A percentile compares a stretch with the other conserved stretches of the same genome.
Conservation (phyloP, 2,797 vertebrate species). For the Danio albolineatus region DNA sequence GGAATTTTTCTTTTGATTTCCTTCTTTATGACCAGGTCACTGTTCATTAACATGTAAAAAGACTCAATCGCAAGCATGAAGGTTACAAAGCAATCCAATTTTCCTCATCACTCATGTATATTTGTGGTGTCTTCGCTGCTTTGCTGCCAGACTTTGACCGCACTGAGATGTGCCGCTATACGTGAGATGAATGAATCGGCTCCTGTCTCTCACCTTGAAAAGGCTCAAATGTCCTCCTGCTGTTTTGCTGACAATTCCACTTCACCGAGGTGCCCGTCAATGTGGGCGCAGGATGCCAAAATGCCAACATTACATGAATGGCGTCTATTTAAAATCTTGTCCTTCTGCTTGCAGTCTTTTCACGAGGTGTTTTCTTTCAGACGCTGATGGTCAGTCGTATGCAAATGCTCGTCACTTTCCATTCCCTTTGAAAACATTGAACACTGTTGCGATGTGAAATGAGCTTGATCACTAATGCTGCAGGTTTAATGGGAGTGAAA, state of each 20-base stretch:
- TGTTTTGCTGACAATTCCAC: slow-evolving; percentile 38
- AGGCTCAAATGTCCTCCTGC: slow-evolving; percentile 45
- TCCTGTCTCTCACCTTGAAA: slow-evolving; percentile 58
- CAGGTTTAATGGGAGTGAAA: slow-evolving; percentile 60
- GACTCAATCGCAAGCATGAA: slow-evolving; percentile 29
- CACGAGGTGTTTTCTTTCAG: slow-evolving; percentile 39
- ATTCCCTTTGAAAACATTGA: slow-evolving; percentile 40
- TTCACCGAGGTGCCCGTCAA: slow-evolving; percentile 44
- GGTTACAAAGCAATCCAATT: slow-evolving; percentile 10
- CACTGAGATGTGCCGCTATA: slow-evolving; percentile 49
- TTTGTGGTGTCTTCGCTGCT: slow-evolving; percentile 32
- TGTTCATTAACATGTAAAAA: slow-evolving; percentile 32
- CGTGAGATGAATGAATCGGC: slow-evolving; percentile 47
- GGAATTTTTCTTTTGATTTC: neutral
- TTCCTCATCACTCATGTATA: slow-evolving; percentile 39
- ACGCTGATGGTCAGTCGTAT: slow-evolving; percentile 46
- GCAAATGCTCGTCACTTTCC: slow-evolving; percentile 44
- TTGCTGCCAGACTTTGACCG: slow-evolving; percentile 39
- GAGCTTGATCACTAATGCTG: slow-evolving; percentile 52
- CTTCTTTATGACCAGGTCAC: slow-evolving; percentile 4
- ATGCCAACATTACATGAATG: slow-evolving; percentile 51
- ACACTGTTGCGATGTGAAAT: slow-evolving; percentile 44
- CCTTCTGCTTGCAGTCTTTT: slow-evolving; percentile 43
- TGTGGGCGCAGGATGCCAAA: slow-evolving; percentile 41
- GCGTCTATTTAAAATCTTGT: slow-evolving; percentile 54